phyloP scores from a whole-genome alignment of 2,113 vertebrate species.

The Stomatorhinus ivindoensis region DNA sequence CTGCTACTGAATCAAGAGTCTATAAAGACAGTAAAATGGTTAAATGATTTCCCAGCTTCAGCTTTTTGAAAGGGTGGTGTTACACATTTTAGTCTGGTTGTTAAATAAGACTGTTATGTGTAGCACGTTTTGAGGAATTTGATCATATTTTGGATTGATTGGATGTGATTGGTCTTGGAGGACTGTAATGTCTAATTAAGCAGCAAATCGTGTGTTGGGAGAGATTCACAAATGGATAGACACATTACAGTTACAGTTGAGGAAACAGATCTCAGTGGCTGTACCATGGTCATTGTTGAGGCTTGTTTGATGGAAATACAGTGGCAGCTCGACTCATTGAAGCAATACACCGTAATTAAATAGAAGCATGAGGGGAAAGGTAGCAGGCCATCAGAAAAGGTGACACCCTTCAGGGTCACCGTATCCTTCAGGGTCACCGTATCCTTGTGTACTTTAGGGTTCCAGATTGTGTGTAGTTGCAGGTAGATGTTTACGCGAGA shows the following conservation, averaged over 20 bases:
- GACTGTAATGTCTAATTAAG: background rate
- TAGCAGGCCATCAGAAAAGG: background rate
- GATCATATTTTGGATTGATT: background rate
- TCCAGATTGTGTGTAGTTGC: background rate
- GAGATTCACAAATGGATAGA: background rate
- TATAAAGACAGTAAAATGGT: background rate
- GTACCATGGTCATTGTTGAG: background rate
- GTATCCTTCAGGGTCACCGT: background rate
- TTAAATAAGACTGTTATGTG: background rate
- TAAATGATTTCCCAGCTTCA: background rate
- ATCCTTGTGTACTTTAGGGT: background rate
- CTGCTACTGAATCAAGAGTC: background rate
- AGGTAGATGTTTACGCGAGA: background rate
- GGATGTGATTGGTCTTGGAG: background rate
- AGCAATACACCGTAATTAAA: background rate
- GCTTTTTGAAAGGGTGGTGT: background rate
- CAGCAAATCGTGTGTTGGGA: background rate
- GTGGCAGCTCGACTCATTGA: background rate
- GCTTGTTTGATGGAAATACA: background rate
- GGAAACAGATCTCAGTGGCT: background rate
- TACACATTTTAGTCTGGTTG: background rate
- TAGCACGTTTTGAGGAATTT: background rate
- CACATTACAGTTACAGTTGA: background rate
- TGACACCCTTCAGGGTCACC: background rate
- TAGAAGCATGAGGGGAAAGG: background rate